A percentile compares a stretch with the other conserved stretches of the same genome.
Conservation (phyloP, 2,888 invertebrate genomes). For the Creontiades dilutus region DNA sequence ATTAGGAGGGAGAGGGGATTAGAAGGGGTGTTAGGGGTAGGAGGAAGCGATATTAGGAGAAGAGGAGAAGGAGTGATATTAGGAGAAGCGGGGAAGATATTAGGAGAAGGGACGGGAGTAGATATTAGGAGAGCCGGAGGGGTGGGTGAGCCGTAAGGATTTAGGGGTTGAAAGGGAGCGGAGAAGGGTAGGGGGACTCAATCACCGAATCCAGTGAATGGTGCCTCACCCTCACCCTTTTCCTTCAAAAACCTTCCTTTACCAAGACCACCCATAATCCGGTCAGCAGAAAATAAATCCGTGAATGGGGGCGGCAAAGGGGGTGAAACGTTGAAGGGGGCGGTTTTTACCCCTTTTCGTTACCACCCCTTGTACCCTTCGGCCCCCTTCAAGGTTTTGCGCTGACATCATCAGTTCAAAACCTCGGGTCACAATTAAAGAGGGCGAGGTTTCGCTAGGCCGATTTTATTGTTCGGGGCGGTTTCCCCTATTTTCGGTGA, state of each 20-base stretch:
- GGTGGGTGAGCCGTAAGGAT: background rate
- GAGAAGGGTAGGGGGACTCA: background rate
- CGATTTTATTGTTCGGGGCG: slow-evolving; percentile 12
- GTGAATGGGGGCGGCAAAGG: background rate
- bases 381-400: slow-evolving; percentile 14
- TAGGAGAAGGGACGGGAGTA: background rate
- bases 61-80: background rate
- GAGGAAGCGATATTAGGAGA: no score
- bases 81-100: background rate
- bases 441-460: slow-evolving; percentile 11
- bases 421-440: slow-evolving; percentile 35
- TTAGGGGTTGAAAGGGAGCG: background rate
- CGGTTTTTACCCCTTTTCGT: slow-evolving; percentile 1
- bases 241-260: background rate
- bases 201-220: slow-evolving; percentile 15
- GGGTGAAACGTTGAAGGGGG: slow-evolving; percentile 19
- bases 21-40: background rate
- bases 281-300: slow-evolving; percentile 42
- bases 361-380: background rate
- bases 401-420: slow-evolving; percentile 39
- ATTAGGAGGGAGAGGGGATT: background rate
- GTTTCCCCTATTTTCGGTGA: background rate
- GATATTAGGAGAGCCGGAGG: no score
- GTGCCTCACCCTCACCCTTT: background rate
- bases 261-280: slow-evolving; percentile 6